phyloP scores from a whole-genome alignment of 2,113 vertebrate genomes.

The Emydura subglobosa region DNA sequence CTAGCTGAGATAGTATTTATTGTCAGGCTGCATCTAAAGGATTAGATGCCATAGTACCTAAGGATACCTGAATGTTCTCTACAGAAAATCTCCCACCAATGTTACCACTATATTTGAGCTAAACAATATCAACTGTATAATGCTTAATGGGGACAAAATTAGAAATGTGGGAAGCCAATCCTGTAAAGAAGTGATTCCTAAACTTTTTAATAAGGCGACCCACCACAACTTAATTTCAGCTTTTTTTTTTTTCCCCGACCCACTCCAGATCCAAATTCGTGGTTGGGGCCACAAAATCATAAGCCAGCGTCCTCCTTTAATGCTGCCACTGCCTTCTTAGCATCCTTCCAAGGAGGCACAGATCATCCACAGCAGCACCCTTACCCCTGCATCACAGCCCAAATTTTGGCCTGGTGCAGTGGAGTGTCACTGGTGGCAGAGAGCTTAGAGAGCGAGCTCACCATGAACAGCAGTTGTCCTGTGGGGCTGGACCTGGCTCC shows the following conservation, averaged over 20 bases:
- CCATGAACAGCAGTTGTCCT: background rate
- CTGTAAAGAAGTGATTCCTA: background rate
- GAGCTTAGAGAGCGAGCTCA: background rate
- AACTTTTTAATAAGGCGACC: background rate
- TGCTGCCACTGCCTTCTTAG: background rate
- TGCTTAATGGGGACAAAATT: background rate
- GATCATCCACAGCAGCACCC: background rate
- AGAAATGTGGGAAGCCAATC: rapidly evolving
- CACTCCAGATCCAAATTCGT: background rate
- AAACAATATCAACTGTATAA: background rate
- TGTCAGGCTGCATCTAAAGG: background rate
- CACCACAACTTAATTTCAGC: background rate
- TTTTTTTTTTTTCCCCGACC: background rate
- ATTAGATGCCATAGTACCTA: background rate
- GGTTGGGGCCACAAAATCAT: background rate
- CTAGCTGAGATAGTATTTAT: background rate
- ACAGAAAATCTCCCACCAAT: background rate
- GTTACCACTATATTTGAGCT: background rate
- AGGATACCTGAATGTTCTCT: background rate
- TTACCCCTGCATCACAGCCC: background rate
- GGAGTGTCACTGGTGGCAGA: background rate
- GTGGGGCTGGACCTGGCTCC: no score
- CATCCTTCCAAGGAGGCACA: background rate
- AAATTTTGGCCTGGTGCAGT: background rate
- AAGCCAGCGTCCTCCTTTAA: background rate